Base-by-base conservation (phyloP, 2,797 vertebrate genomes). In the Neostethus bicornis region DNA sequence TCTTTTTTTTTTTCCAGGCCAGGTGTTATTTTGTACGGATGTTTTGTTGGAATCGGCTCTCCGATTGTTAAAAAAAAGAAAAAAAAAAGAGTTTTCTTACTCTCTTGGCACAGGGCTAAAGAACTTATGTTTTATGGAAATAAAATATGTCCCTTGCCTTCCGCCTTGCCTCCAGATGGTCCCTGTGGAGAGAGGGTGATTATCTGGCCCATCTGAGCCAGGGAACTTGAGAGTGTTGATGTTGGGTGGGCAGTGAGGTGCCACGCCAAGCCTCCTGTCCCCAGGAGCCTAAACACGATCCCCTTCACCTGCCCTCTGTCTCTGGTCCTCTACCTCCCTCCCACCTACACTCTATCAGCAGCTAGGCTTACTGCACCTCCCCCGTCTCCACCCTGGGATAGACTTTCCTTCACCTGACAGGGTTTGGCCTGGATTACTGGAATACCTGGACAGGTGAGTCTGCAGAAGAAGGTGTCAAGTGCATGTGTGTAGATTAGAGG, bases 221-320 rank as follows among this genome's bases (percentile, higher is more conserved):
- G 82, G 88, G 77, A 91, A 92, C 90, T 75, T 90, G 91, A 92
- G 90, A 90, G 90, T 87, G 86, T 91, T 92, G 90, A 92, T 90
- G 90, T 91, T 80, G 90, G 90, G 88, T 91, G 90, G 89, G 90
- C 88, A 90, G 85, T 88, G 83, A 50, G 51, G 85, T 90, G 90
- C 88, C 87, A 89, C 84, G 81, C 87, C 89, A 87, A 90, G 88
- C 84, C 88, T 90, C 85, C 85, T 90, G 85, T 91, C 91, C 91
- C 90, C 87, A 88, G 88, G 88, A 90, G 91, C 87, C 80, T 87
- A 90, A 91, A 92, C 70, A 89, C 61, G 91, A 92, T 91, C 90
- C 86, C 76, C 84, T 87, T 75, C 87, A 88, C 83, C 89, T 88
- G 83, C 86, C 88, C 86, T 80, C 70, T 62, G 71, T 81, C 80